Percentiles rank a stretch among this genome's conserved stretches.
phyloP scores from a whole-genome alignment of 2,113 vertebrate genomes.

The Malurus cyaneus region DNA sequence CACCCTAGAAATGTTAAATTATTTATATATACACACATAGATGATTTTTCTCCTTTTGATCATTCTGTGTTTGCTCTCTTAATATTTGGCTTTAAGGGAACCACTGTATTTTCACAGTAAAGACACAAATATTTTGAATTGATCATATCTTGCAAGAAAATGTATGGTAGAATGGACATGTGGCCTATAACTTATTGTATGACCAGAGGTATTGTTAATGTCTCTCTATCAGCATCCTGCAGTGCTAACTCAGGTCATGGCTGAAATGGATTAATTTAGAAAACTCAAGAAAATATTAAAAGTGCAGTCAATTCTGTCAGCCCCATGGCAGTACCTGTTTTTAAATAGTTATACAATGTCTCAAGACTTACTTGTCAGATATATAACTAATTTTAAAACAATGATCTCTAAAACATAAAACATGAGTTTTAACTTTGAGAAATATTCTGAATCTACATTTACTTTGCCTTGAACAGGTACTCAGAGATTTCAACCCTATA shows the following conservation, averaged over 20 bases:
- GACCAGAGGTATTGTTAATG: background rate
- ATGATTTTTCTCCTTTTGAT: background rate
- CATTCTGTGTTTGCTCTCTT: background rate
- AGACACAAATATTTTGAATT: background rate
- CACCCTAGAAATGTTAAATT: background rate
- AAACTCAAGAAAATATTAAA: background rate
- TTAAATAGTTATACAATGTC: background rate
- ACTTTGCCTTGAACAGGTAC: background rate
- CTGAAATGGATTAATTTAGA: background rate
- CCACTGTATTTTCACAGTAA: background rate
- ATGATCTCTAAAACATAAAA: background rate
- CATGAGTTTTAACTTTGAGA: background rate
- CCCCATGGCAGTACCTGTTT: background rate
- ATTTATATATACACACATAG: rapidly evolving
- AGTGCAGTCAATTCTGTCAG: background rate
- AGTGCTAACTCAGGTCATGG: background rate
- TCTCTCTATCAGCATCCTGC: background rate
- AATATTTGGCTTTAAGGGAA: background rate
- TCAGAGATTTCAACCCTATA: background rate
- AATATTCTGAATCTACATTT: background rate
- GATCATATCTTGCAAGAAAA: background rate
- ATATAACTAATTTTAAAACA: background rate
- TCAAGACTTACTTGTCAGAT: background rate
- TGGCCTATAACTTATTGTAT: background rate
- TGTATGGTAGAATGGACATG: background rate